phyloP scores from a whole-genome alignment of 2,888 invertebrate genomes.

The Hermaeophaga mercurialis region DNA sequence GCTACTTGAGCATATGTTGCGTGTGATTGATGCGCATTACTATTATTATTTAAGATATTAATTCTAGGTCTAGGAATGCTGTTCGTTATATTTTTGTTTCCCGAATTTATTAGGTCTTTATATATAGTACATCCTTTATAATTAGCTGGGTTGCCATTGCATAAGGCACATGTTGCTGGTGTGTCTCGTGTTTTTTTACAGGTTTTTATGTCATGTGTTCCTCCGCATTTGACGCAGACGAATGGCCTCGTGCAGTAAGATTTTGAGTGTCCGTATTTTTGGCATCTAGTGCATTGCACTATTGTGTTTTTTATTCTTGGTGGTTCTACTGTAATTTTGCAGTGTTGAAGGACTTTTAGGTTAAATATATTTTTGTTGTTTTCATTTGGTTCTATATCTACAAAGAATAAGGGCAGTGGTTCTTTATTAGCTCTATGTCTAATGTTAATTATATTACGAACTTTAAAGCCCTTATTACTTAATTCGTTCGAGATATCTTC shows the following conservation, averaged over 20 bases:
- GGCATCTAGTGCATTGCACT: slow-evolving; percentile 12
- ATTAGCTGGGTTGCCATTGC: slow-evolving; percentile 13
- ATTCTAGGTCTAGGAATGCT: background rate
- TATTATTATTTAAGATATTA: background rate
- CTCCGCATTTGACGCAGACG: slow-evolving; percentile 13
- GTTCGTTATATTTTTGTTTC: background rate
- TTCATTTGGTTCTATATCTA: slow-evolving; percentile 9
- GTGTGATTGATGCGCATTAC: background rate
- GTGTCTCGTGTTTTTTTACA: slow-evolving; percentile 3
- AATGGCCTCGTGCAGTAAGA: slow-evolving; percentile 8
- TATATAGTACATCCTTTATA: slow-evolving; percentile 5
- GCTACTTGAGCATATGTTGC: background rate
- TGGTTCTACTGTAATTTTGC: background rate
- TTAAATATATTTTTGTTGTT: background rate
- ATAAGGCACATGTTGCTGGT: slow-evolving; percentile 10
- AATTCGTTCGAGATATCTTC: slow-evolving; percentile 3
- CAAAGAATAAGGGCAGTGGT: slow-evolving; percentile 10
- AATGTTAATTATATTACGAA: slow-evolving; percentile 9
- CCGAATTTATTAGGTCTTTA: background rate
- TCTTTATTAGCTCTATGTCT: slow-evolving; percentile 11
- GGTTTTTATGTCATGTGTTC: slow-evolving; percentile 2
- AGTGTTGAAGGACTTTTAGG: background rate
- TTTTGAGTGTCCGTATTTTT: slow-evolving; percentile 9
- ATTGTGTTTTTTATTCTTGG: slow-evolving; percentile 4
- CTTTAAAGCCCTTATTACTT: background rate